A percentile compares a stretch with the other conserved stretches of the same genome.
Conservation (phyloP, 2,888 invertebrate species). For the Drosophila mettleri region DNA sequence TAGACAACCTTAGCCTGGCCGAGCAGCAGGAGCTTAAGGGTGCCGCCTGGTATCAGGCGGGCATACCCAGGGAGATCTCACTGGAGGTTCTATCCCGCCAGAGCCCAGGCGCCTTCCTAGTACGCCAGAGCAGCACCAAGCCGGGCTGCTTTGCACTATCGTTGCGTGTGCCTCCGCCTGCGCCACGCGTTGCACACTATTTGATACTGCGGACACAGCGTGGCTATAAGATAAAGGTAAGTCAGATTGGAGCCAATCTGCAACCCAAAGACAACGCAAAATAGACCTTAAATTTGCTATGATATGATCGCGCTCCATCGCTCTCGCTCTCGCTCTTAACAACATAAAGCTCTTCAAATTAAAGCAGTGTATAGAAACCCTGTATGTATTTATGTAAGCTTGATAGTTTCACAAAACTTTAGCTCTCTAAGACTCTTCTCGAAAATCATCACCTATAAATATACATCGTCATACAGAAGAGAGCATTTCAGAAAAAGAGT, state of each 20-base stretch:
- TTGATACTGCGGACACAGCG: slow-evolving; percentile 94
- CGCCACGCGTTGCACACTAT: slow-evolving; percentile 94
- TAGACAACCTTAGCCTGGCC: slow-evolving; percentile 89
- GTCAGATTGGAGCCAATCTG: not conserved
- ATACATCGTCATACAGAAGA: too few relatives aligned
- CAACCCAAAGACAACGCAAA: not conserved
- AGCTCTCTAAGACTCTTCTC: too few relatives aligned
- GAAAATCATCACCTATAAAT: too few relatives aligned
- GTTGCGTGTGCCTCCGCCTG: slow-evolving; percentile 94
- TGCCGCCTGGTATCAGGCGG: slow-evolving; percentile 98
- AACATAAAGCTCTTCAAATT: slow-evolving; percentile 94
- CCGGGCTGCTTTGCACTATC: slow-evolving; percentile 97
- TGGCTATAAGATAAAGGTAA: slow-evolving; percentile 96
- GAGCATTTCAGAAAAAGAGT: too few relatives aligned
- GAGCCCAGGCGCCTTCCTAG: slow-evolving; percentile 97
- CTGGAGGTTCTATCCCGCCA: slow-evolving; percentile 95
- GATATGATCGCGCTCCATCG: too few relatives aligned
- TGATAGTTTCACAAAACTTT: too few relatives aligned
- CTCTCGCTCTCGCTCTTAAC: slow-evolving; percentile 61
- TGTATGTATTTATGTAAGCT: too few relatives aligned
- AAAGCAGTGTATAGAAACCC: too few relatives aligned
- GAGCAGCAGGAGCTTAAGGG: slow-evolving; percentile 93
- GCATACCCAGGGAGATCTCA: slow-evolving; percentile 97
- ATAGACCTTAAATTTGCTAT: not conserved
- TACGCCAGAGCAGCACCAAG: slow-evolving; percentile 97